A percentile compares a stretch with the other conserved stretches of the same genome.
These are phyloP conservation scores for Cylas formicarius DNA, from an alignment of 1,140 invertebrate genomes.

Conservation along the genomic window DNA sequence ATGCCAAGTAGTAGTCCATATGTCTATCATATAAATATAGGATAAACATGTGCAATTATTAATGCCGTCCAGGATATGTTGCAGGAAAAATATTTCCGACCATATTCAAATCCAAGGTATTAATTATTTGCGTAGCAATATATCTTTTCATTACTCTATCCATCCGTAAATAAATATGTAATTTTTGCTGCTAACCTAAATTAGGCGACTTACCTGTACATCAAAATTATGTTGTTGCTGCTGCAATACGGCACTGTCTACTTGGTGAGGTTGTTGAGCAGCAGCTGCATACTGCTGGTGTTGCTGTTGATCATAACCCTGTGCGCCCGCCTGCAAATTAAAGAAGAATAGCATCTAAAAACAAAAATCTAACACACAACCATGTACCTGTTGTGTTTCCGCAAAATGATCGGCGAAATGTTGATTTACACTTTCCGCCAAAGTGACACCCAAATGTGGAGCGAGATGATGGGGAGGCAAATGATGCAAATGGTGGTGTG, in stretches of 20 bases:
- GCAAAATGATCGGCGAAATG: constrained; percentile 40
- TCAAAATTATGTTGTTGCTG: constrained; percentile 45
- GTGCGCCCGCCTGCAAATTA: constrained; percentile 15
- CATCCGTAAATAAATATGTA: too few relatives aligned
- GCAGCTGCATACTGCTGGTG: constrained; percentile 37
- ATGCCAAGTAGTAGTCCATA: too few relatives aligned
- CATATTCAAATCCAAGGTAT: too few relatives aligned
- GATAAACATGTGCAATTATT: too few relatives aligned
- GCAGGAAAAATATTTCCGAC: too few relatives aligned
- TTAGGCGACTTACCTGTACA: constrained; percentile 44
- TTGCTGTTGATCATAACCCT: constrained; percentile 34
- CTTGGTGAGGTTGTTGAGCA: constrained; percentile 39
- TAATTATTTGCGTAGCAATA: too few relatives aligned
- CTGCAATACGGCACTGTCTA: constrained; percentile 39
- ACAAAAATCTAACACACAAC: neutral
- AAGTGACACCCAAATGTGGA: constrained; percentile 42
- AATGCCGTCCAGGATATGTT: too few relatives aligned
- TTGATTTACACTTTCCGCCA: constrained; percentile 43
- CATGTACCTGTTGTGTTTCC: constrained; percentile 31
- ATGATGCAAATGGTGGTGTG: constrained; percentile 32
- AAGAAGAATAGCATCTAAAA: neutral
- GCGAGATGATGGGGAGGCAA: constrained; percentile 42
- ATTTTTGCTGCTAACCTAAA: too few relatives aligned
- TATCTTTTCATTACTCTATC: too few relatives aligned
- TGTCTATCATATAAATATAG: too few relatives aligned